Conservation (phyloP, 2,797 vertebrate species). For the Galagoides demidoff region DNA sequence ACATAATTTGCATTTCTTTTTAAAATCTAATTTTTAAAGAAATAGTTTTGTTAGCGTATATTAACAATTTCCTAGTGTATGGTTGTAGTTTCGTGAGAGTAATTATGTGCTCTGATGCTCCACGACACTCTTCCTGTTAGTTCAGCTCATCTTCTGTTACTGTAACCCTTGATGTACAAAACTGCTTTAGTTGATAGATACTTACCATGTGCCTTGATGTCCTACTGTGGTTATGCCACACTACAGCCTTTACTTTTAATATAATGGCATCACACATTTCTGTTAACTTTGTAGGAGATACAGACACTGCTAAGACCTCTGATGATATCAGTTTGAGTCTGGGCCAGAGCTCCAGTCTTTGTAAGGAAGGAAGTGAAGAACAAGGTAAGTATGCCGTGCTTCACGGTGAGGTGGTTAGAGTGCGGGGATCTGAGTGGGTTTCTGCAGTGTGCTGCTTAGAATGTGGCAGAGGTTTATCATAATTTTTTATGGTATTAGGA, state of each 20-base stretch:
- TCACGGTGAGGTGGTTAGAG: background rate
- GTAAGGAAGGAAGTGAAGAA: conserved; percentile 94
- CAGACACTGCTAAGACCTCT: conserved; percentile 94
- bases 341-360: conserved; percentile 95
- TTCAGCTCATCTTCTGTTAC: background rate
- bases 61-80: background rate
- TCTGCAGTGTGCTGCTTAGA: background rate
- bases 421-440: background rate
- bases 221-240: background rate
- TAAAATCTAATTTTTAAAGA: conserved; percentile 20
- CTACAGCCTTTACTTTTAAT: background rate
- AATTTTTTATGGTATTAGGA: background rate
- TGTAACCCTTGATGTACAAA: background rate
- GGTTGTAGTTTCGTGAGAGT: background rate
- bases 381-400: conserved; percentile 90
- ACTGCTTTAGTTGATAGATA: background rate
- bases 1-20: background rate
- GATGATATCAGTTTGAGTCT: conserved; percentile 98
- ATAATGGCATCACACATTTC: conserved; percentile 34
- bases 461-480: background rate
- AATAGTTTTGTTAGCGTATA: conserved; percentile 25
- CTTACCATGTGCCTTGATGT: background rate
- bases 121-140: background rate
- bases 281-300: conserved; percentile 88
- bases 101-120: background rate